Conservation (phyloP, 2,888 invertebrate species). For the Heliconius sara region DNA sequence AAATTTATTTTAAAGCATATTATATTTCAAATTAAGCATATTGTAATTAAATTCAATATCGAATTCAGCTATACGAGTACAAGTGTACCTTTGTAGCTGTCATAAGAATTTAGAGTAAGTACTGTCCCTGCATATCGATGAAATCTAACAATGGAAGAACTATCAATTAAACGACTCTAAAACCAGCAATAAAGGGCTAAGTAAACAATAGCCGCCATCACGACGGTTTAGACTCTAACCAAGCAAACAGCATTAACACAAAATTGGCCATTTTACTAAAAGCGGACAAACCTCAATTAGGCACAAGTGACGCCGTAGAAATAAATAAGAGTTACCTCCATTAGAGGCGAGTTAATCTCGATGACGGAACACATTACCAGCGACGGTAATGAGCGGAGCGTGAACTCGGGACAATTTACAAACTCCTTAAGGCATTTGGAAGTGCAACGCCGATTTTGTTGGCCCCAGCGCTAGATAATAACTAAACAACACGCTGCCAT, state of each 20-base stretch:
- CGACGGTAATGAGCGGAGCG: conserved; percentile 74
- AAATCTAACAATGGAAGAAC: neutral
- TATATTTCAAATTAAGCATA: too few relatives aligned
- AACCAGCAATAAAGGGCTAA: conserved; percentile 42
- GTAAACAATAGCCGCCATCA: conserved; percentile 54
- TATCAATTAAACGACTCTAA: neutral
- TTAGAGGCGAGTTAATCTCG: conserved; percentile 80
- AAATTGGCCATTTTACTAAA: conserved; percentile 82
- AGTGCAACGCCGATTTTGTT: conserved; percentile 51
- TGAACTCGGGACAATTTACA: conserved; percentile 77
- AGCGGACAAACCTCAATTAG: conserved; percentile 80
- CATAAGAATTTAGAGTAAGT: too few relatives aligned
- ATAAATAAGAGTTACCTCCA: conserved; percentile 72
- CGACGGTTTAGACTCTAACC: conserved; percentile 58
- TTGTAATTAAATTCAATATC: too few relatives aligned
- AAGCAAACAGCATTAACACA: conserved; percentile 69
- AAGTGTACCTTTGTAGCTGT: too few relatives aligned
- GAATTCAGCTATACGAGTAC: too few relatives aligned
- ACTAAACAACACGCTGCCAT: conserved; percentile 54
- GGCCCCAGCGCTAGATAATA: conserved; percentile 54
- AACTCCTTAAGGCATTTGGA: conserved; percentile 75
- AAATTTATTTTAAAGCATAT: too few relatives aligned
- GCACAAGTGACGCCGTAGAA: conserved; percentile 76
- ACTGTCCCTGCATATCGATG: too few relatives aligned
- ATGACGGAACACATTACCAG: conserved; percentile 82